A percentile compares a stretch with the other conserved stretches of the same genome.
These are phyloP conservation scores for Tetrax tetrax DNA, from an alignment of 2,113 vertebrate genomes.

Conservation along the genomic window DNA sequence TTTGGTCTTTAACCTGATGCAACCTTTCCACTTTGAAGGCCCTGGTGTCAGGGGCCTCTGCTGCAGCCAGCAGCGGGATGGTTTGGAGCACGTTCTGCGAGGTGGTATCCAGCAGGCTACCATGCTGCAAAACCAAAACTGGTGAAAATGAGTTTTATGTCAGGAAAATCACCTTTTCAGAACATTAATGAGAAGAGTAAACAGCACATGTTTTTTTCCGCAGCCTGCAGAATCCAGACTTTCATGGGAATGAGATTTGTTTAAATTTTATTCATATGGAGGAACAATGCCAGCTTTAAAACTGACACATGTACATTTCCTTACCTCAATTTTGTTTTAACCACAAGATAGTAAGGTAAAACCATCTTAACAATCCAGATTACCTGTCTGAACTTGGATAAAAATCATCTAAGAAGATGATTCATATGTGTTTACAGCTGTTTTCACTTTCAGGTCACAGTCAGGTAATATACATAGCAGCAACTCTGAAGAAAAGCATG, in stretches of 20 bases:
- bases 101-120: not conserved
- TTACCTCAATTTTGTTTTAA: not conserved
- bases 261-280: not conserved
- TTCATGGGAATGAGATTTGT: not conserved
- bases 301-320: not conserved
- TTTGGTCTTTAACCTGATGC: not conserved
- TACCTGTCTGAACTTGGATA: constrained; percentile 54
- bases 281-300: not conserved
- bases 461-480: not conserved
- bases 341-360: not conserved
- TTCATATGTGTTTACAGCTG: constrained; percentile 19
- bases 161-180: not conserved
- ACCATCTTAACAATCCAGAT: not conserved
- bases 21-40: not conserved
- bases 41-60: not conserved
- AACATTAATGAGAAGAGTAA: not conserved
- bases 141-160: not conserved
- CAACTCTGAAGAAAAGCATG: not conserved
- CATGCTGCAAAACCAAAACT: not conserved
- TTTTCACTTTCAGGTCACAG: constrained; percentile 49
- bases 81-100: not conserved
- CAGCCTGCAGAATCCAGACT: not conserved
- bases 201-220: not conserved
- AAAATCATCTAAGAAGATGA: constrained; percentile 11
- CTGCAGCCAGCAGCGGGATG: not conserved